Evolutionary conservation across 2,113 vertebrate genomes (phyloP).

Genomic region (Stictonetta naevosa): DNA sequence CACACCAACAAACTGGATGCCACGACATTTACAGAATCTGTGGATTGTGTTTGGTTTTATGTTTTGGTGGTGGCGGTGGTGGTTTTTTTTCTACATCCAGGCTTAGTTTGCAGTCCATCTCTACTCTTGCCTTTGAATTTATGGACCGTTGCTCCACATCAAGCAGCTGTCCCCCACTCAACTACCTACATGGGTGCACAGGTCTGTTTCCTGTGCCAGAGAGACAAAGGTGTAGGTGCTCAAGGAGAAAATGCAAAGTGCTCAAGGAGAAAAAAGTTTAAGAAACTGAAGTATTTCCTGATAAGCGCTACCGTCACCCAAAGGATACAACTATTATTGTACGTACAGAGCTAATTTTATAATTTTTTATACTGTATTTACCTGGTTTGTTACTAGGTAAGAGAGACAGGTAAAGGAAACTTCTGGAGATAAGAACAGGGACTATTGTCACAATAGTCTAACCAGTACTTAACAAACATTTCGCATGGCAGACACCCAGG

Average conservation of each 20-base stretch:
- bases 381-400: neutral
- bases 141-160: neutral
- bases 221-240: slow-evolving; percentile 41
- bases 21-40: neutral
- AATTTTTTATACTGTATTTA: neutral
- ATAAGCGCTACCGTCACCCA: neutral
- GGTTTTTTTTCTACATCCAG: neutral
- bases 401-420: neutral
- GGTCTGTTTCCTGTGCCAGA: neutral
- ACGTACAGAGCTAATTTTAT: neutral
- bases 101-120: neutral
- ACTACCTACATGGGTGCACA: neutral
- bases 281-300: neutral
- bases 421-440: neutral
- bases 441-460: neutral
- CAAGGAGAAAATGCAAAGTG: neutral
- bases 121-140: neutral
- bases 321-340: neutral
- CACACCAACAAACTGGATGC: neutral
- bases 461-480: neutral
- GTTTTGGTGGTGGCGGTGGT: too few species aligned
- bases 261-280: neutral
- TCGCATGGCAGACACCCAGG: neutral
- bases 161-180: neutral
- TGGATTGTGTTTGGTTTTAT: too few species aligned